A percentile compares a stretch with the other conserved stretches of the same genome.
These are phyloP conservation scores for Plodia interpunctella DNA, from an alignment of 1,140 invertebrate species.

Conservation along the genomic window DNA sequence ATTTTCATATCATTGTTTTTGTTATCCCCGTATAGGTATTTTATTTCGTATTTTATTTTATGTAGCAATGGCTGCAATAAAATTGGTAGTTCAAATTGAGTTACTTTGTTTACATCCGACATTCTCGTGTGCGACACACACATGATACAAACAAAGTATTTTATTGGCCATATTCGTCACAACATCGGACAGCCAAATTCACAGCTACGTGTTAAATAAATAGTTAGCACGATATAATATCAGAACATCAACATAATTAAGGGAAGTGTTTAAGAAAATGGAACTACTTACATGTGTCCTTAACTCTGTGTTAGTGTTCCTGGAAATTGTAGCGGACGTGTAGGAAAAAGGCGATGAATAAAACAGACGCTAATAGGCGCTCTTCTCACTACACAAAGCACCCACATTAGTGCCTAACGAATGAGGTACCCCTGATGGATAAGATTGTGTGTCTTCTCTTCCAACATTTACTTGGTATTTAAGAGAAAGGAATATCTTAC, in stretches of 20 bases:
- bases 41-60: no score
- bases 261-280: slow-evolving; percentile 38
- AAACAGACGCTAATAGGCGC: slow-evolving; percentile 54
- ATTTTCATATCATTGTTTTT: not conserved
- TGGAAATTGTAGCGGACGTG: slow-evolving; percentile 39
- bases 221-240: slow-evolving; percentile 30
- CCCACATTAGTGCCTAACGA: slow-evolving; percentile 58
- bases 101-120: no score
- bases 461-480: slow-evolving; percentile 51
- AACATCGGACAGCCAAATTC: not conserved
- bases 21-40: no score
- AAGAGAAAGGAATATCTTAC: slow-evolving; percentile 67
- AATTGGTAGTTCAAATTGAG: no score
- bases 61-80: no score
- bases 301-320: slow-evolving; percentile 42
- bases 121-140: no score
- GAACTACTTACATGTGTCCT: no score
- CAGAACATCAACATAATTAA: slow-evolving; percentile 41
- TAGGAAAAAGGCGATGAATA: slow-evolving; percentile 56
- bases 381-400: slow-evolving; percentile 44
- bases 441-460: slow-evolving; percentile 52
- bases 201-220: slow-evolving; percentile 9
- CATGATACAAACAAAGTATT: no score
- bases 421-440: slow-evolving; percentile 55
- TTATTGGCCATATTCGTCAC: not conserved